These are phyloP conservation scores for Rhogogaster chlorosoma DNA, from an alignment of 2,888 invertebrate species.

Conservation along the genomic window DNA sequence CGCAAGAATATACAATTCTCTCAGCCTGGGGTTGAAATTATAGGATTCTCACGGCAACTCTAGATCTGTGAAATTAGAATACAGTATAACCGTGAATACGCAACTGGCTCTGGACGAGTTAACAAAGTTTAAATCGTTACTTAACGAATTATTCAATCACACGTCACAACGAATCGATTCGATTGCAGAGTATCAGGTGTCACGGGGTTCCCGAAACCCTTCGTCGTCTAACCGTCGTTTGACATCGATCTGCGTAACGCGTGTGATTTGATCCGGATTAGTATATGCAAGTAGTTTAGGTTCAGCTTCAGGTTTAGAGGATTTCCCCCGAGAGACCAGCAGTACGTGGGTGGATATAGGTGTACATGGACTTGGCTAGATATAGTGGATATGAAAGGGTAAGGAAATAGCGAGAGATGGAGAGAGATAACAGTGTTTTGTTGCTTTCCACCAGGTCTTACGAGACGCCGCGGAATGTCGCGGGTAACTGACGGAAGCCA, in stretches of 20 bases:
- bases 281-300: conserved; percentile 44
- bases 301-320: conserved; percentile 25
- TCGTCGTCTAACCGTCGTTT: background rate
- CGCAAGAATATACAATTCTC: conserved; percentile 31
- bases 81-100: background rate
- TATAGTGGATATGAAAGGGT: background rate
- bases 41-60: background rate
- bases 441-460: conserved; percentile 16
- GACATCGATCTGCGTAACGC: conserved; percentile 28
- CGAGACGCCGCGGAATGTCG: conserved; percentile 43
- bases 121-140: conserved; percentile 29
- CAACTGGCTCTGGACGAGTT: background rate
- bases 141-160: conserved; percentile 9
- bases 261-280: conserved; percentile 37
- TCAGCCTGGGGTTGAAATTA: background rate
- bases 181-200: conserved; percentile 4
- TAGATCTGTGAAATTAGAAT: background rate
- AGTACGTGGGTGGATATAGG: background rate
- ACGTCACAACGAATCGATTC: background rate
- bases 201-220: background rate
- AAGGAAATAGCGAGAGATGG: background rate
- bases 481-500: conserved; percentile 46
- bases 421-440: conserved; percentile 26
- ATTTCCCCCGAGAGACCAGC: conserved; percentile 38
- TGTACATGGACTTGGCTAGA: background rate